A percentile compares a stretch with the other conserved stretches of the same genome.
Evolutionary conservation across 2,888 invertebrate species (phyloP).

Genomic region (Agrenia bidenticulata): DNA sequence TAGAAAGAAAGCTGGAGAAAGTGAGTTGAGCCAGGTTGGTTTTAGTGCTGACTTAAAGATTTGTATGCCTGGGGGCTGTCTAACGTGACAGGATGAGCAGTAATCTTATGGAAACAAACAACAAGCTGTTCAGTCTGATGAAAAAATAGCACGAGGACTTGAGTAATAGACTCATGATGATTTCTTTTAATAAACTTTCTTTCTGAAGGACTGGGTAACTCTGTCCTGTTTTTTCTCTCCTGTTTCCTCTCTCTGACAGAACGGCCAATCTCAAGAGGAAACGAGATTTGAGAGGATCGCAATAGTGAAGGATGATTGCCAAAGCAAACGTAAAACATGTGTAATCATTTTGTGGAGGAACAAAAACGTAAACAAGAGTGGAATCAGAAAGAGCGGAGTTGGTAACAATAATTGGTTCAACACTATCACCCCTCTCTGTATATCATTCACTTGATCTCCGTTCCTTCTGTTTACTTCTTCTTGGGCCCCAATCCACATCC

Average conservation of each 20-base stretch:
- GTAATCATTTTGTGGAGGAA: slow-evolving; percentile 21
- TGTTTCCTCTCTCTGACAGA: not conserved
- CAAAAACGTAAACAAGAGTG: slow-evolving; percentile 17
- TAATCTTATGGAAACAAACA: slow-evolving; percentile 27
- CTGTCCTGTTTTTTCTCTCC: not conserved
- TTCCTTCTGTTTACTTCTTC: slow-evolving; percentile 3
- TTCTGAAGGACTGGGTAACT: slow-evolving; percentile 9
- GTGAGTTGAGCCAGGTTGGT: not conserved
- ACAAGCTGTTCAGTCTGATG: slow-evolving; percentile 22
- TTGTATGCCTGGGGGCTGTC: slow-evolving; percentile 14
- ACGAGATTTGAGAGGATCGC: slow-evolving; percentile 9
- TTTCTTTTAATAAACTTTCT: slow-evolving; percentile 27
- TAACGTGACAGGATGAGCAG: slow-evolving; percentile 22
- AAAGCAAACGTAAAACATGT: slow-evolving; percentile 22
- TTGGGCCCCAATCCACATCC: not conserved
- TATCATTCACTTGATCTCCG: slow-evolving; percentile 12
- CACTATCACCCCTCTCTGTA: slow-evolving; percentile 18
- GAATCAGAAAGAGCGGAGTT: slow-evolving; percentile 19
- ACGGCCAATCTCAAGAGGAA: slow-evolving; percentile 7
- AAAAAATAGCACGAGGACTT: slow-evolving; percentile 20
- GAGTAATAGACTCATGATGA: slow-evolving; percentile 24
- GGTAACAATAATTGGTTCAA: slow-evolving; percentile 24
- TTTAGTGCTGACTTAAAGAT: slow-evolving; percentile 20
- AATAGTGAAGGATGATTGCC: slow-evolving; percentile 12
- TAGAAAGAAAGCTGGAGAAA: slow-evolving; percentile 5